Percentiles rank a stretch among this genome's conserved stretches.
Evolutionary conservation across 2,888 invertebrate genomes (phyloP).

Genomic region (Melinaea menophilus): DNA sequence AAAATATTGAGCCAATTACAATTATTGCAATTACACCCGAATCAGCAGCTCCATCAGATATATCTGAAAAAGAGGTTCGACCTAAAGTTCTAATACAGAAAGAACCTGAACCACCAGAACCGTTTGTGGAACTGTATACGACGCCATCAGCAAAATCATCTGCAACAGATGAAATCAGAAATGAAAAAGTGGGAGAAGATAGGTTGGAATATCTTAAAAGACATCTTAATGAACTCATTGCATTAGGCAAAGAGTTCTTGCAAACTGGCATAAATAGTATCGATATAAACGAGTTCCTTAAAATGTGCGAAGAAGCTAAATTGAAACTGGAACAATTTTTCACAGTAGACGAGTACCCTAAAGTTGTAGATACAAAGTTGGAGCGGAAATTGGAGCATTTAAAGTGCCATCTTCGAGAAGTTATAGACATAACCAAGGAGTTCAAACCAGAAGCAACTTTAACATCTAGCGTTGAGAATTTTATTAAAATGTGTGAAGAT

Average conservation of each 20-base stretch:
- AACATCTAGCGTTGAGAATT: slow-evolving; percentile 35
- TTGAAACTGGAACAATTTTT: slow-evolving; percentile 32
- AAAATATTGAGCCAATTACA: not conserved
- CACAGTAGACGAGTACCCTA: slow-evolving; percentile 12
- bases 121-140: too few relatives aligned
- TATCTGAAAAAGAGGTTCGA: too few relatives aligned
- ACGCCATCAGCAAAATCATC: not conserved
- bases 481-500: slow-evolving; percentile 35
- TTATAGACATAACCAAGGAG: slow-evolving; percentile 35
- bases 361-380: slow-evolving; percentile 20
- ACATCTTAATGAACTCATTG: slow-evolving; percentile 35
- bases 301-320: slow-evolving; percentile 37
- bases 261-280: slow-evolving; percentile 31
- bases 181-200: slow-evolving; percentile 10
- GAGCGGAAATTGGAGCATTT: slow-evolving; percentile 34
- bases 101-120: too few relatives aligned
- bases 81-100: too few relatives aligned
- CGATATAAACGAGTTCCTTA: slow-evolving; percentile 35
- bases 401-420: slow-evolving; percentile 35
- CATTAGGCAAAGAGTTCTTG: slow-evolving; percentile 36
- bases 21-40: not conserved
- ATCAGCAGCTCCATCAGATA: slow-evolving; percentile 5
- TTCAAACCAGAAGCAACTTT: slow-evolving; percentile 30
- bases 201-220: slow-evolving; percentile 35
- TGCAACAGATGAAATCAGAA: slow-evolving; percentile 4